Base-by-base conservation (phyloP, 2,888 invertebrate species). In the Pharmacophagus antenor region DNA sequence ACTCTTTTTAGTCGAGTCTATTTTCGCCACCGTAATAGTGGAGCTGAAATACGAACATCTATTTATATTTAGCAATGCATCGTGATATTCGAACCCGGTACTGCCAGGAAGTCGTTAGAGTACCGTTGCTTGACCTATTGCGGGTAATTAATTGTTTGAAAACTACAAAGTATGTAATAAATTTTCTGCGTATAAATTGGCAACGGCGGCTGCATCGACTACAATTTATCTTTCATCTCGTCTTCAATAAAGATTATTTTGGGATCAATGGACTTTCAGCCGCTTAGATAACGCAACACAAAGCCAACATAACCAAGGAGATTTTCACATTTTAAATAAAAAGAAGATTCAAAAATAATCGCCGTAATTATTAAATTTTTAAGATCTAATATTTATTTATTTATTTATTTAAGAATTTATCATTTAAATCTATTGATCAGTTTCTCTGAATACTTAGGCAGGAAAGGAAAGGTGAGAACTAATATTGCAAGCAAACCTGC, bases 101-200 rank as follows among this genome's bases (percentile, higher is more conserved):
- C 67, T 63, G 73, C 71, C 76, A 76, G 84, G 83, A 84, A 82
- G 80, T 82, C 74, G 75, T 78, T 76, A 72, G 70, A 70, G 72
- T 70, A 76, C 69, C 72, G 74, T 70, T 68, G 77, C 69, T 78
- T 78, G 82, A 80, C 81, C 82, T 75, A 77, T 77, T 76, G 76
- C 71, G 74, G 69, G 65, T 67, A 78, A 75, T 76, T 79, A 79
- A 82, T 78, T 73, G 70, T 65, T 69, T 63, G 69, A 69, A 74
- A 76, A 77, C 73, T 75, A 74, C 74, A 70, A 73, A 66, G 64
- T 37, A 20, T 22, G 5, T 15, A 42, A 55, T 60, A 55, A 59
- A 54, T 54, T 27, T 31, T 25, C 8, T 18, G 17, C 10, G 20
- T 54, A 18, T 31, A 54, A 50, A 50, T 51, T 61, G 50, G 64